These are phyloP conservation scores for Epsilonema sp. DNA, from an alignment of 2,888 invertebrate species.

Conservation along the genomic window DNA sequence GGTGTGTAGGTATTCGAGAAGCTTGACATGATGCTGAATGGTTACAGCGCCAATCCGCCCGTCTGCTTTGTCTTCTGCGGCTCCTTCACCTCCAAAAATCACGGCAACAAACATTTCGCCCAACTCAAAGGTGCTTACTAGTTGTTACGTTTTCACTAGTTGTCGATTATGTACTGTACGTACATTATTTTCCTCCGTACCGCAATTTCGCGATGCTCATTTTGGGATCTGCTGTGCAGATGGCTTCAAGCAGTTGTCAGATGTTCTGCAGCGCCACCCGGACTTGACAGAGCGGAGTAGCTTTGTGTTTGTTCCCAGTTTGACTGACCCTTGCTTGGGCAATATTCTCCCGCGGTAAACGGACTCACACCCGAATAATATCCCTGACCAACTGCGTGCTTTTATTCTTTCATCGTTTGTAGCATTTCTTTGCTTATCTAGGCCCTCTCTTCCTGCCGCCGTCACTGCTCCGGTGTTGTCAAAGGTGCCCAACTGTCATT, in stretches of 20 bases:
- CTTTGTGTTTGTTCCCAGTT: constrained; percentile 75
- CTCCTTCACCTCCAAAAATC: constrained; percentile 48
- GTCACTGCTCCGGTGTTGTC: constrained; percentile 50
- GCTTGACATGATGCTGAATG: constrained; percentile 45
- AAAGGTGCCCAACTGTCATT: constrained; percentile 48
- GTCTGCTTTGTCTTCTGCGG: constrained; percentile 80
- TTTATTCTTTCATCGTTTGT: background rate
- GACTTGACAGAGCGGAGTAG: constrained; percentile 49
- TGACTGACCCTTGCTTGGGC: constrained; percentile 32
- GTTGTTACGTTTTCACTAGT: background rate
- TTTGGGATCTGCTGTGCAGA: constrained; percentile 1
- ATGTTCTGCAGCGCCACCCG: constrained; percentile 49
- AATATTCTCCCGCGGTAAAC: constrained; percentile 48
- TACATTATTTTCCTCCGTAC: background rate
- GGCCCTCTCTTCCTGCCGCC: constrained; percentile 51
- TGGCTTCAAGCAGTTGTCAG: constrained; percentile 40
- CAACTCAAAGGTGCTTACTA: background rate
- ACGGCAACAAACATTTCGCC: constrained; percentile 17
- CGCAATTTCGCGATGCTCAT: background rate
- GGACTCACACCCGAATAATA: background rate
- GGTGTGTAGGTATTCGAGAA: constrained; percentile 71
- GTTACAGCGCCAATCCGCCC: constrained; percentile 62
- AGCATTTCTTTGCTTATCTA: constrained; percentile 22
- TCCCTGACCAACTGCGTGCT: no score
- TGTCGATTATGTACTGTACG: background rate